Base-by-base conservation (phyloP, 2,888 invertebrate species). In the Reticulitermes lucifugus region DNA sequence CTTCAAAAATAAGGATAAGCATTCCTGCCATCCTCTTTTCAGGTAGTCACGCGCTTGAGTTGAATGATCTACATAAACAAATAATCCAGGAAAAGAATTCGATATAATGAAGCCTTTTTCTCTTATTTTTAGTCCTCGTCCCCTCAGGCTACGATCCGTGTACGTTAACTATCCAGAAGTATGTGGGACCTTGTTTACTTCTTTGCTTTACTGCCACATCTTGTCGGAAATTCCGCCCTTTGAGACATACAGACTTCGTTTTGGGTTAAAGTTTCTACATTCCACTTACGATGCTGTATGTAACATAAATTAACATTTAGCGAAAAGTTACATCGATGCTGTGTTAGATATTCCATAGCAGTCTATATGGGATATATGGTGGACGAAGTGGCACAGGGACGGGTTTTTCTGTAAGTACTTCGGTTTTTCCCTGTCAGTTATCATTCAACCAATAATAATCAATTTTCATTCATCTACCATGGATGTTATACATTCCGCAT, bases 1-100 rank as follows among this genome's bases (percentile, higher is more conserved):
- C 55, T 14, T 55, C 55, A 55, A 55, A 46, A 12, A 46, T 46
- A 46, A 12, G 46, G 35, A 43, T 43, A 75, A 75, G 46, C 77
- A 46, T 77, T 51, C n/a, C 22, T 73, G 73, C 4, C 21, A 29
- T 35, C 14, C 41, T 73, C 73, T 73, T 41, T 35, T 35, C 21
- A 41, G 35, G 18, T 1, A 73, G 41, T 73, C 73, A 73, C 73
- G 73, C 41, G 73, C 9, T 73, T 41, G 73, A 73, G 73, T 73
- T 73, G 73, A 73, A 73, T 41, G 73, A 18, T 77, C 77, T 22
- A 51, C 46, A 21, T 77, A 77, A 77, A 77, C 77, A 77, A 73
- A 73, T 73, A 73, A 29, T 73, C 41, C 41, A 10, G 73, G 73
- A 73, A 73, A 73, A 73, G 73, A 73, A 25, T 73, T 73, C 41